Percentiles rank a stretch among this genome's conserved stretches.
phyloP scores from a whole-genome alignment of 2,797 vertebrate genomes.

The Limosa lapponica region DNA sequence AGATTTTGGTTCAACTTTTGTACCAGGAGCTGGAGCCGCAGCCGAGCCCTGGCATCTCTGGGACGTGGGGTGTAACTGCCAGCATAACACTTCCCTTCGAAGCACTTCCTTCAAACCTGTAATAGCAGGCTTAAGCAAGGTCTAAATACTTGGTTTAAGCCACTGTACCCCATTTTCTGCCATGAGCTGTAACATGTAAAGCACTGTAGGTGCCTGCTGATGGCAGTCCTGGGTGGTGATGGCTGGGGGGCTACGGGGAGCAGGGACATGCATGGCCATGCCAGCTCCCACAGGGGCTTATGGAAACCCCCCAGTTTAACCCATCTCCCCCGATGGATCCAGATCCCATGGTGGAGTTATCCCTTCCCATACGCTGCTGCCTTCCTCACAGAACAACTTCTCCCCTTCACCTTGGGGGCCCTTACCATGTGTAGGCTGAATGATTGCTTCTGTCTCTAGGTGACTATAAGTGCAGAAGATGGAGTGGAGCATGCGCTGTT shows the following conservation, averaged over 20 bases:
- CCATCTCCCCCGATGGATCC: not conserved
- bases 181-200: not conserved
- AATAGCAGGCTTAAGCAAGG: slow-evolving; percentile 41
- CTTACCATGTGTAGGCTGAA: not conserved
- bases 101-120: slow-evolving; percentile 33
- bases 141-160: slow-evolving; percentile 65
- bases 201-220: fast-evolving
- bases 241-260: fast-evolving
- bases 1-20: not conserved
- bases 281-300: fast-evolving
- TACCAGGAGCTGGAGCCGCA: not conserved
- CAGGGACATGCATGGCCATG: fast-evolving
- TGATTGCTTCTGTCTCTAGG: not conserved
- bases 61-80: slow-evolving; percentile 1
- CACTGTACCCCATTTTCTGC: slow-evolving; percentile 54
- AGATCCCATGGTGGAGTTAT: fast-evolving
- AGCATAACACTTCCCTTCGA: slow-evolving; percentile 17
- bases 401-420: not conserved
- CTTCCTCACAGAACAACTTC: fast-evolving
- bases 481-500: not conserved
- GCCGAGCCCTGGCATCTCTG: not conserved
- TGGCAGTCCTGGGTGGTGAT: too few species aligned
- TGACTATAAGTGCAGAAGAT: not conserved
- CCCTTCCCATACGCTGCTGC: too few species aligned
- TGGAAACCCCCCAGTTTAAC: not conserved